Evolutionary conservation across 2,888 invertebrate genomes (phyloP).

Genomic region (Temnothorax unifasciatus): DNA sequence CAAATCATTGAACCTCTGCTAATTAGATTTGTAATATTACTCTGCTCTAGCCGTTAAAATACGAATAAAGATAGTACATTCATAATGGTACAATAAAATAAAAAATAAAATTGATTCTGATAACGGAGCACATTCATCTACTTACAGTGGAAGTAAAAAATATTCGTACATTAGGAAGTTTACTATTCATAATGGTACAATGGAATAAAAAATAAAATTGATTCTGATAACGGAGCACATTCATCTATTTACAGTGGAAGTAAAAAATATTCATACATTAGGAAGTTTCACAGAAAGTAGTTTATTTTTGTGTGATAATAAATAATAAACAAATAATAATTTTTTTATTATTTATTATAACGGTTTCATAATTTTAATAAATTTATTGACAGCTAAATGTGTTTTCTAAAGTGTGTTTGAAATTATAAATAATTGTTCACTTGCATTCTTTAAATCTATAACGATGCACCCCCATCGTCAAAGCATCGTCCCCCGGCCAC

Average conservation of each 20-base stretch:
- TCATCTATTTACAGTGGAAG: too few species aligned
- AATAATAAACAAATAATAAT: too few species aligned
- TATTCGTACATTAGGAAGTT: too few species aligned
- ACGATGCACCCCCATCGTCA: too few species aligned
- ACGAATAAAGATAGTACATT: background rate
- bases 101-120: background rate
- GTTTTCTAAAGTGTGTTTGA: background rate
- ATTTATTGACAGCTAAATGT: background rate
- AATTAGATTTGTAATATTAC: slow-evolving; percentile 4
- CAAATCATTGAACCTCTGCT: background rate
- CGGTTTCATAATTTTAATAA: background rate
- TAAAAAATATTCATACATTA: too few species aligned
- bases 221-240: too few species aligned
- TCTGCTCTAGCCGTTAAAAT: background rate
- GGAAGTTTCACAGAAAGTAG: too few species aligned
- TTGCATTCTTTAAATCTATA: background rate
- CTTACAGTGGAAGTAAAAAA: background rate
- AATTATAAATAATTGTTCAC: background rate
- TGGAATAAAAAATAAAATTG: too few species aligned
- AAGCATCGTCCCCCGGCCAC: too few species aligned
- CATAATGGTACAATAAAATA: background rate
- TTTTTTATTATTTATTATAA: too few species aligned
- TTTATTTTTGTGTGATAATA: too few species aligned
- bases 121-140: background rate
- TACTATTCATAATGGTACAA: too few species aligned